phyloP scores from a whole-genome alignment of 1,140 invertebrate species.

The Pachypeltis micranthus region DNA sequence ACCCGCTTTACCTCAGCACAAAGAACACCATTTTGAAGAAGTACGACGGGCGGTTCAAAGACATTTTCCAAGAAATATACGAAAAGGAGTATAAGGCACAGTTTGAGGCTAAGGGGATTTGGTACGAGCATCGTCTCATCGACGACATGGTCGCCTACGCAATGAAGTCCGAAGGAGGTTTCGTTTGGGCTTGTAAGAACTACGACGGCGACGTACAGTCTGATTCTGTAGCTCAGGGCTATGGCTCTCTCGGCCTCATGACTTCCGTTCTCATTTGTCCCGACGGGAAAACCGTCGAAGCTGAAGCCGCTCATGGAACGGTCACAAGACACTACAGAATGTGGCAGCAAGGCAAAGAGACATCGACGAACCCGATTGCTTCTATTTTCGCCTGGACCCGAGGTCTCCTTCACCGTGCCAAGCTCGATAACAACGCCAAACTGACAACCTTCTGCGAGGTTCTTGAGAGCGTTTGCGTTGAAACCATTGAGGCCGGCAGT shows the following conservation, averaged over 20 bases:
- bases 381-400: conserved; percentile 97
- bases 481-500: conserved; percentile 82
- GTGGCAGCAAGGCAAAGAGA: conserved; percentile 92
- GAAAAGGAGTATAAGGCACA: conserved; percentile 74
- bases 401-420: conserved; percentile 82
- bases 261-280: conserved; percentile 89
- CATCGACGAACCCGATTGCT: conserved; percentile 96
- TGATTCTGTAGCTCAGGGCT: conserved; percentile 93
- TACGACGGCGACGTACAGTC: conserved; percentile 99
- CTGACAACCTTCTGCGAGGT: conserved; percentile 66
- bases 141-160: conserved; percentile 99
- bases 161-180: conserved; percentile 96
- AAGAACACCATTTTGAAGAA: conserved; percentile 99
- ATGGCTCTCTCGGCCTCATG: conserved; percentile 87
- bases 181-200: conserved; percentile 99
- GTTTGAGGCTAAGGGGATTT: conserved; percentile 76
- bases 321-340: conserved; percentile 90
- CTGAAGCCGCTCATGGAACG: conserved; percentile 95
- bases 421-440: conserved; percentile 73
- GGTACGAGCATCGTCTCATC: conserved; percentile 96
- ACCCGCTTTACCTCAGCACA: conserved; percentile 90
- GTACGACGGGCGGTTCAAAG: conserved; percentile 97
- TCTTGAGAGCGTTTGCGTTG: conserved; percentile 82
- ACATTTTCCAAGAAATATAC: conserved; percentile 98
- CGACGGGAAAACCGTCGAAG: conserved; percentile 93